Conservation (phyloP, 2,797 vertebrate species). For the Cirrhinus mrigala region DNA sequence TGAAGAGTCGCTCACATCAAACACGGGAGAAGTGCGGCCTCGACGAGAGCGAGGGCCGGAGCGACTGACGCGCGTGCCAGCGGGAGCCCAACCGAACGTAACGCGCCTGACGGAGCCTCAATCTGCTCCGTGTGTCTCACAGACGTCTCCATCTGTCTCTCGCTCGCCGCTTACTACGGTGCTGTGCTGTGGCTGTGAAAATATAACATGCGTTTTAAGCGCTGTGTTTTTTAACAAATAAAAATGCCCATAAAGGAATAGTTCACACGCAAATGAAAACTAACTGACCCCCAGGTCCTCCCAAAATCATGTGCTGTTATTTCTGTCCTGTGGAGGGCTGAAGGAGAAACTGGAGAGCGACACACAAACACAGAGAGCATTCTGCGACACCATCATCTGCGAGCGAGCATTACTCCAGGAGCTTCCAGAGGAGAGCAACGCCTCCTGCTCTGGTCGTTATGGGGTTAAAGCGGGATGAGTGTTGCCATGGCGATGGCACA, state of each 20-base stretch:
- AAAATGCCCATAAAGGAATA: not conserved
- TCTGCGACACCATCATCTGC: not conserved
- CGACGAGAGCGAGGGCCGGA: conserved; percentile 17
- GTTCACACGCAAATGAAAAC: not conserved
- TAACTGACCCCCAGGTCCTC: not conserved
- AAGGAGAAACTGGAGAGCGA: too few species aligned
- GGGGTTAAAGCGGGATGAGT: conserved; percentile 56
- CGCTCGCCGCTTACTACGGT: not conserved
- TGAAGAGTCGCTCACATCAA: conserved; percentile 74
- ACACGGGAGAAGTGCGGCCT: conserved; percentile 55
- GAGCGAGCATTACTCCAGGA: not conserved
- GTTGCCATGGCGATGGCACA: conserved; percentile 61
- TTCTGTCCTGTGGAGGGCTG: not conserved
- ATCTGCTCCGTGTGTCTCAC: conserved; percentile 41
- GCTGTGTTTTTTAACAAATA: not conserved
- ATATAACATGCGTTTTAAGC: not conserved
- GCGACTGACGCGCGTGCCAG: not conserved
- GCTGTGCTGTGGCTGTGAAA: conserved; percentile 20
- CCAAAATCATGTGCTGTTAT: not conserved
- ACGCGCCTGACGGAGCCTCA: conserved; percentile 7
- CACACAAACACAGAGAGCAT: too few species aligned
- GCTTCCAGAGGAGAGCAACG: not conserved
- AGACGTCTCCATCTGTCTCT: conserved; percentile 41
- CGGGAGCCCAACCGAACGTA: not conserved
- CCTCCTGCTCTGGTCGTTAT: conserved; percentile 1